Conservation (phyloP, 2,888 invertebrate genomes). For the Epistrophe grossulariae region DNA sequence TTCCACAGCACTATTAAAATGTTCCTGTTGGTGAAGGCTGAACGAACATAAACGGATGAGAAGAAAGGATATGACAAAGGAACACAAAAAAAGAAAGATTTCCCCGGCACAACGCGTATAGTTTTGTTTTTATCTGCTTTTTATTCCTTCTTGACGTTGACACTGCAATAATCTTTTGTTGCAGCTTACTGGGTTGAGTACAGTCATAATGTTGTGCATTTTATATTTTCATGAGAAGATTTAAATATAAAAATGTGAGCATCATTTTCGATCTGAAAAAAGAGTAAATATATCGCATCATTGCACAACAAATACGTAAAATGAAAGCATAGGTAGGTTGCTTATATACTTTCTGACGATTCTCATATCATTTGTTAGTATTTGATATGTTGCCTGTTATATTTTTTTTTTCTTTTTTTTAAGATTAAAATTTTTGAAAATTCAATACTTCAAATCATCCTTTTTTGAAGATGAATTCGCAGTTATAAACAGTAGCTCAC, state of each 20-base stretch:
- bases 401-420: too few relatives aligned
- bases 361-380: too few relatives aligned
- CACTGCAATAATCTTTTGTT: slow-evolving; percentile 58
- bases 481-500: too few relatives aligned
- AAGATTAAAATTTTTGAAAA: too few relatives aligned
- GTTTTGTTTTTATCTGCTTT: neutral
- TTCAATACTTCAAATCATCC: too few relatives aligned
- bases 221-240: slow-evolving; percentile 34
- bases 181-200: slow-evolving; percentile 16
- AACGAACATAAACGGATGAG: neutral
- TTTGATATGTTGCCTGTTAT: too few relatives aligned
- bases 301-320: neutral
- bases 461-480: too few relatives aligned
- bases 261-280: slow-evolving; percentile 19
- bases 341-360: too few relatives aligned
- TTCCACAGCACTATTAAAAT: neutral
- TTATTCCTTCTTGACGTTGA: slow-evolving; percentile 17
- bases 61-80: neutral
- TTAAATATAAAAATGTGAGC: slow-evolving; percentile 57
- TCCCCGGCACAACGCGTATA: neutral
- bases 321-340: neutral
- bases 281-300: neutral
- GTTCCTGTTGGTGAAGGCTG: too few relatives aligned
- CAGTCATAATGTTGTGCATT: slow-evolving; percentile 49
- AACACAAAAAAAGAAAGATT: slow-evolving; percentile 25